Evolutionary conservation across 2,113 vertebrate species (phyloP).

Genomic region (Chionis minor): DNA sequence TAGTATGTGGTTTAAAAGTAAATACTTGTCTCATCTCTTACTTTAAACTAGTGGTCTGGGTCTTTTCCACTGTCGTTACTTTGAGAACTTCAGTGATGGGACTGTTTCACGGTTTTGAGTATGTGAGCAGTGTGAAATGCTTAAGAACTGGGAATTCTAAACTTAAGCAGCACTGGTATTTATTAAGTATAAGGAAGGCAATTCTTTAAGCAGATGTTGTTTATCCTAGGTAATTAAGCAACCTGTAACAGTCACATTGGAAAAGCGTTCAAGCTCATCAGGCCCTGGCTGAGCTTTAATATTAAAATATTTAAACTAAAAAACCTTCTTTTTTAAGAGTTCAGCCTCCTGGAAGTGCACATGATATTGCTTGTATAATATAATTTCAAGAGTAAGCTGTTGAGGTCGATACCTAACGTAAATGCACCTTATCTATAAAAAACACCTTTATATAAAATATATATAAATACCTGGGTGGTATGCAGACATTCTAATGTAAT

Average conservation of each 20-base stretch:
- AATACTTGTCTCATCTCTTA: not conserved
- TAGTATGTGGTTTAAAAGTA: not conserved
- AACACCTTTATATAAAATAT: not conserved
- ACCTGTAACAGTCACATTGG: not conserved
- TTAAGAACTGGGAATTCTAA: not conserved
- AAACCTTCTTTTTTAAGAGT: not conserved
- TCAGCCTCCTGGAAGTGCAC: not conserved
- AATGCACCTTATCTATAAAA: not conserved
- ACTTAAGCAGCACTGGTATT: not conserved
- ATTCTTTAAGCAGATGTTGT: not conserved
- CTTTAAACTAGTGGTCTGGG: not conserved
- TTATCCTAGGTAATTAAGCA: not conserved
- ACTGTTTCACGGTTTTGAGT: not conserved
- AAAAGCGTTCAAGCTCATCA: not conserved
- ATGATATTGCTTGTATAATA: not conserved
- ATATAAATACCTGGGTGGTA: not conserved
- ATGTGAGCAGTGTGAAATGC: not conserved
- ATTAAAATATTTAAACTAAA: not conserved
- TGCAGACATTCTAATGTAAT: not conserved
- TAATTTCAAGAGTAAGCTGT: not conserved
- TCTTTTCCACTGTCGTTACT: not conserved
- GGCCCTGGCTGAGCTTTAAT: not conserved
- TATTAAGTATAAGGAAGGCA: not conserved
- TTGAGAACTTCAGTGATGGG: not conserved
- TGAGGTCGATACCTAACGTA: not conserved